Evolutionary conservation across 2,888 invertebrate species (phyloP), one percentile per base, ranked within the genome.

Genomic region (Drosophila koepferae): DNA sequence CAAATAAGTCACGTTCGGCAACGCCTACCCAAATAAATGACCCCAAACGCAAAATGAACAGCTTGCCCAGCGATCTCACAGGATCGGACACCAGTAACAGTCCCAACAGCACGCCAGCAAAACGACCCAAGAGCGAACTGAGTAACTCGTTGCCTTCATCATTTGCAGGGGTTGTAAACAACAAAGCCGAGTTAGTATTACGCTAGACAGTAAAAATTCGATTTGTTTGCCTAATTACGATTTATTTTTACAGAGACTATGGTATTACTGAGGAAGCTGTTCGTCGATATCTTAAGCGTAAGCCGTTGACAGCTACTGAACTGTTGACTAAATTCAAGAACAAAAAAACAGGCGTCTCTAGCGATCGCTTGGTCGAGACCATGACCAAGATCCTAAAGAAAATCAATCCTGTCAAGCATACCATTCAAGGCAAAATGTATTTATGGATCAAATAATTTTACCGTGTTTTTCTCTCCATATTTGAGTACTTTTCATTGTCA

Each of bases 221-320:
- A 10, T 34, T 62, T 0, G 2, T 48, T 44, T 18, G 2, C 18
- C 2, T 55, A 23, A 48, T 8, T 31, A 10, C 38, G 0, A 34
- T 38, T 43, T 36, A 14, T 36, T 64, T 49, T 60, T 72, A 46
- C 91, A 97, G 96, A 91, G 97, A 97, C 85, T 97, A 97, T 91
- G 97, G 97, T 59, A 98, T 98, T 43, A 98, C 98, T 0, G 99
- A 99, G 92, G 99, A 99, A 88, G 97, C 98, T 0, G 98, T 99
- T 8, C 95, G 99, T 3, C 95, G 99, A 18, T 99, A 99, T 93
- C 94, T 99, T 40, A 97, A 97, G 93, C 95, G 99, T 12, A 99
- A 99, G 91, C 99, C 99, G 1, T 98, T 99, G 97, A 99, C 99
- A 0, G 97, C 99, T 0, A 99, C 98, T 0, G 99, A 99, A 91